phyloP scores from a whole-genome alignment of 2,113 vertebrate genomes.

The Tychaedon coryphoeus region DNA sequence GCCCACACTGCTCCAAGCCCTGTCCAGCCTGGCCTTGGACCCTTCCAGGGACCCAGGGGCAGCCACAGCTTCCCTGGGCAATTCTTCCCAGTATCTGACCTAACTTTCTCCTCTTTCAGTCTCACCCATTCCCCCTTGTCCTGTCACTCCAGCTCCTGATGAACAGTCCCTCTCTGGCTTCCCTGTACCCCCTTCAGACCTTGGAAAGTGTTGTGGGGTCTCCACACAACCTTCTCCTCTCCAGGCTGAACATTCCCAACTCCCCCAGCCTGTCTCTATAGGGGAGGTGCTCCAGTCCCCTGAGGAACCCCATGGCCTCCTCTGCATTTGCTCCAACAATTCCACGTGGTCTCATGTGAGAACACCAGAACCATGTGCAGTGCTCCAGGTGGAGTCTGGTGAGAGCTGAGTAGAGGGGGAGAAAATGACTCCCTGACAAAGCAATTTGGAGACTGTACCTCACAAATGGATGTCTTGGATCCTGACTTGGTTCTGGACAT shows the following conservation, averaged over 20 bases:
- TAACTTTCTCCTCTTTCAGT: not conserved
- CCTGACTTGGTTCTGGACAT: constrained; percentile 98
- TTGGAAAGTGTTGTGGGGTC: not conserved
- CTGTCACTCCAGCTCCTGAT: not conserved
- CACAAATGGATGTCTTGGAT: constrained; percentile 91
- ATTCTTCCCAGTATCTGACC: not conserved
- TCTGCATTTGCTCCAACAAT: not conserved
- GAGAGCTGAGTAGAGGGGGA: not conserved
- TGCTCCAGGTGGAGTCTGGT: not conserved
- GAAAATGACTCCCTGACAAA: not conserved
- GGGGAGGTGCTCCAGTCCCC: not conserved
- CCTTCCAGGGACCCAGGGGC: not conserved
- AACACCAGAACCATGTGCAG: not conserved
- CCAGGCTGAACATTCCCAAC: not conserved
- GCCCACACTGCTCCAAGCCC: not conserved
- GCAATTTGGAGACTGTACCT: constrained; percentile 74
- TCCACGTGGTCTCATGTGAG: not conserved
- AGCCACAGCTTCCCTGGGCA: not conserved
- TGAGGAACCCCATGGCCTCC: rapidly evolving
- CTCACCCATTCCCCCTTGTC: not conserved
- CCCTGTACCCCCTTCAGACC: not conserved
- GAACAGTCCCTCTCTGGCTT: not conserved
- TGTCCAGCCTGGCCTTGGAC: not conserved
- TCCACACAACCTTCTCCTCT: not conserved
- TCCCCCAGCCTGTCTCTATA: not conserved